Evolutionary conservation across 2,797 vertebrate genomes (phyloP).

Genomic region (Coranthus polyacanthus): DNA sequence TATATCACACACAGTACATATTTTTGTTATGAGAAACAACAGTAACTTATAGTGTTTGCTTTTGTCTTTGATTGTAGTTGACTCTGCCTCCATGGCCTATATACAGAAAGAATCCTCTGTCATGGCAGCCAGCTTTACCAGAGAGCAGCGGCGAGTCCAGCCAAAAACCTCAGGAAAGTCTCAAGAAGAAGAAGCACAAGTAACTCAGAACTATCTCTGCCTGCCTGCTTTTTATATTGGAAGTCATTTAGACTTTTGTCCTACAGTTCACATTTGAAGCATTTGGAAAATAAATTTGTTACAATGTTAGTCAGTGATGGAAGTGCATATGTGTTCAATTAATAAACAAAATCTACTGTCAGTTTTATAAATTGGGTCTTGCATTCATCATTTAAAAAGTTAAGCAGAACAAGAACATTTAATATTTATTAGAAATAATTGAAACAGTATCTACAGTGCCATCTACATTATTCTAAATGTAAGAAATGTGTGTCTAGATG

Average conservation of each 20-base stretch:
- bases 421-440: conserved; percentile 58
- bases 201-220: conserved; percentile 52
- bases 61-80: conserved; percentile 80
- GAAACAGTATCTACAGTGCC: conserved; percentile 58
- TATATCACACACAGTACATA: too few relatives aligned
- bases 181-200: conserved; percentile 89
- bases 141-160: conserved; percentile 84
- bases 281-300: conserved; percentile 41
- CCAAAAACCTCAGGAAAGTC: conserved; percentile 90
- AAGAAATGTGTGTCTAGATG: too few relatives aligned
- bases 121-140: conserved; percentile 92
- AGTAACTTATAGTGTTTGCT: neutral
- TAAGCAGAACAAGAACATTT: conserved; percentile 12
- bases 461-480: conserved; percentile 60
- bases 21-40: too few relatives aligned
- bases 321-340: conserved; percentile 29
- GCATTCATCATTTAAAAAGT: conserved; percentile 1
- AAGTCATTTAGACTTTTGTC: conserved; percentile 26
- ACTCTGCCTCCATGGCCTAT: conserved; percentile 98
- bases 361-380: conserved; percentile 31
- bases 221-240: conserved; percentile 43
- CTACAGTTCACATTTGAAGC: conserved; percentile 21
- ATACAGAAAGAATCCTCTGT: conserved; percentile 92
- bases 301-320: conserved; percentile 37
- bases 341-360: conserved; percentile 48